Conservation (phyloP, 2,113 vertebrate genomes). For the Erpornis zantholeuca region DNA sequence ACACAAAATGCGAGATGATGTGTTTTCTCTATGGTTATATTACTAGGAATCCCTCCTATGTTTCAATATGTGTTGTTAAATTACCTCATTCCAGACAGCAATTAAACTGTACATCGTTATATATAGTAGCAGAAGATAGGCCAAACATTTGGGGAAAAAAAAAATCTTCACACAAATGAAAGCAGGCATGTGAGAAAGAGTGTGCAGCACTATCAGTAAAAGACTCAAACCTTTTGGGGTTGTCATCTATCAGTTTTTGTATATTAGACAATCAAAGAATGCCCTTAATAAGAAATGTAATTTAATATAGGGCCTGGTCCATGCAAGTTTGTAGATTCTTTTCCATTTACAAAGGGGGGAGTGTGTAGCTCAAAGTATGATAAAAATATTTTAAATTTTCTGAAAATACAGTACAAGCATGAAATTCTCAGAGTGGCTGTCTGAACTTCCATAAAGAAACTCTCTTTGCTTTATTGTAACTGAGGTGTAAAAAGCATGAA, state of each 20-base stretch:
- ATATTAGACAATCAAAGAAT: background rate
- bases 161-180: background rate
- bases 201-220: background rate
- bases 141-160: background rate
- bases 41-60: background rate
- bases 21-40: background rate
- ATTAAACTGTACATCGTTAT: background rate
- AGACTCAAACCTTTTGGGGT: background rate
- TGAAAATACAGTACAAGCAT: background rate
- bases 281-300: background rate
- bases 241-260: background rate
- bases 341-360: background rate
- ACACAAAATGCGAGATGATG: background rate
- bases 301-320: background rate
- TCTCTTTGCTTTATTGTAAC: background rate
- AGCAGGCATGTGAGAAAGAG: background rate
- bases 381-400: background rate
- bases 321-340: background rate
- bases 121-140: background rate
- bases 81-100: background rate
- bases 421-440: background rate
- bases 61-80: background rate
- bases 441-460: background rate
- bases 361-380: background rate
- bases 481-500: background rate